phyloP scores from a whole-genome alignment of 2,113 vertebrate species.

The Rhipidura dahli region DNA sequence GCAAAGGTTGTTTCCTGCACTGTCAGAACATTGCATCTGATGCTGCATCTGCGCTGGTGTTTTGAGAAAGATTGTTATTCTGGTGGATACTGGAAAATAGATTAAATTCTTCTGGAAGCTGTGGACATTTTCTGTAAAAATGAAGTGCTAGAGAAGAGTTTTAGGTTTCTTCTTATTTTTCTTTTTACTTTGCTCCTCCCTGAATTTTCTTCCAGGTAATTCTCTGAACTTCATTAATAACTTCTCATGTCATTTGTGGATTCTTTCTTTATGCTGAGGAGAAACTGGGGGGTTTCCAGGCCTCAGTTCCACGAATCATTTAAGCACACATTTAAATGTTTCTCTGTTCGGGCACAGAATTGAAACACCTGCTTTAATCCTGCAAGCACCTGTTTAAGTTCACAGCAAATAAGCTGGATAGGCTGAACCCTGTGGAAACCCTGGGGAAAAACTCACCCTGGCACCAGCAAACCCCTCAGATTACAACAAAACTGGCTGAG shows the following conservation, averaged over 20 bases:
- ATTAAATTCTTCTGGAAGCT: conserved; percentile 3
- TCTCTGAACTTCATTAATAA: background rate
- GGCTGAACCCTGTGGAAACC: background rate
- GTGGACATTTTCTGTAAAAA: background rate
- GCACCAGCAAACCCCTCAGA: background rate
- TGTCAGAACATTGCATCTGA: background rate
- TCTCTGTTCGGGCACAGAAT: background rate
- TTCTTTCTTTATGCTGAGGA: background rate
- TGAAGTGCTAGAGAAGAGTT: background rate
- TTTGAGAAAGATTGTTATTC: conserved; percentile 11
- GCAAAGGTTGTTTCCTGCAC: conserved; percentile 55
- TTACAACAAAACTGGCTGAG: background rate
- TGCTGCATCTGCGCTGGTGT: background rate
- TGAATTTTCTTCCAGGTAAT: background rate
- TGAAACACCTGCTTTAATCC: background rate
- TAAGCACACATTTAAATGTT: background rate
- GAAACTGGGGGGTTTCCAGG: background rate
- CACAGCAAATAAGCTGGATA: background rate
- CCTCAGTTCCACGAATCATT: background rate
- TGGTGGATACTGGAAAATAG: conserved; percentile 27
- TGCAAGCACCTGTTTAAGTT: background rate
- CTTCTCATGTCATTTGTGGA: background rate
- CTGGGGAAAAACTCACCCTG: background rate
- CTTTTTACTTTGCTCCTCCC: background rate
- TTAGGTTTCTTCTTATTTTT: background rate